These are phyloP conservation scores for Hydrocynus forskahlii DNA, from an alignment of 2,797 vertebrate species.

Conservation along the genomic window DNA sequence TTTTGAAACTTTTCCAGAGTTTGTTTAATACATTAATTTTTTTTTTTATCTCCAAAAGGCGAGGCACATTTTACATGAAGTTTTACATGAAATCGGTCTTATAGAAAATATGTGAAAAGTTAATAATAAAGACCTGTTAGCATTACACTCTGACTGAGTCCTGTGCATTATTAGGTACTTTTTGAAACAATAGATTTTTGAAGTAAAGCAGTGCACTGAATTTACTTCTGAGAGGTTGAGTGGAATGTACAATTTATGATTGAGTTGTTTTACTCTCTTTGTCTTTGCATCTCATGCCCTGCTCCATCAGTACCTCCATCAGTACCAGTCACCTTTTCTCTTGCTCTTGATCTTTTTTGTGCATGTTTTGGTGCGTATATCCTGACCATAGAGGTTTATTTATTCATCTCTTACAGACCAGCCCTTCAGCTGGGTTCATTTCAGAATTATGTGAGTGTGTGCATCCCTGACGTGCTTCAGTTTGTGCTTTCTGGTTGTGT, in stretches of 20 bases:
- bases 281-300: background rate
- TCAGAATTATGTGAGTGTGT: background rate
- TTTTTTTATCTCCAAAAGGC: no score
- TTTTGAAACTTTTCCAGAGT: no score
- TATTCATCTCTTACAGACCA: background rate
- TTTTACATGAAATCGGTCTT: no score
- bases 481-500: conserved; percentile 1
- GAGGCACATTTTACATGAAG: no score
- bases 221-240: no score
- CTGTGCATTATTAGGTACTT: background rate
- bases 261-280: background rate
- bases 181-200: no score
- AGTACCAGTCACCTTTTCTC: background rate
- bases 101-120: background rate
- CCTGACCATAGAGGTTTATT: background rate
- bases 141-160: background rate
- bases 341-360: background rate
- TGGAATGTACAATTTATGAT: background rate
- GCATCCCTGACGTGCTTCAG: background rate
- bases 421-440: conserved; percentile 1
- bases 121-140: background rate
- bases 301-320: background rate
- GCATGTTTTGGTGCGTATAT: background rate
- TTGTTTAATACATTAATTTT: no score
- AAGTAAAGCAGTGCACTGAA: no score